A percentile compares a stretch with the other conserved stretches of the same genome.
Evolutionary conservation across 2,888 invertebrate species (phyloP).

Genomic region (Sphaeridia pumilis): DNA sequence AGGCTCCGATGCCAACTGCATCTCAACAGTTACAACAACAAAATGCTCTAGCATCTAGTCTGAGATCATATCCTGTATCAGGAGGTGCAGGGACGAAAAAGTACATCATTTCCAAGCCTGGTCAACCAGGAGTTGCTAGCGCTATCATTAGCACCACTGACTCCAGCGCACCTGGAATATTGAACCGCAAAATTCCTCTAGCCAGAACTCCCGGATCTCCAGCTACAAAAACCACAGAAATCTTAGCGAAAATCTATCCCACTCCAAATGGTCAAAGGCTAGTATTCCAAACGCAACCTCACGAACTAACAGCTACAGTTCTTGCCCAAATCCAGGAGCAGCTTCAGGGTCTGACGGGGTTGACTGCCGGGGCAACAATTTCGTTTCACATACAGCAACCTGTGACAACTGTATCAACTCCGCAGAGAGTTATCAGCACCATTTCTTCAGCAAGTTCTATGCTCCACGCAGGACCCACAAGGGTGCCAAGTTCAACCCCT

Average conservation of each 20-base stretch:
- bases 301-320: slow-evolving; percentile 13
- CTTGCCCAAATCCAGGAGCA: slow-evolving; percentile 15
- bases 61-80: slow-evolving; percentile 12
- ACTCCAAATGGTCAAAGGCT: slow-evolving; percentile 11
- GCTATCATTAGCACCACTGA: slow-evolving; percentile 32
- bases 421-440: not conserved
- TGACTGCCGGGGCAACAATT: slow-evolving; percentile 5
- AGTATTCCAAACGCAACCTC: slow-evolving; percentile 9
- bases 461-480: slow-evolving; percentile 43
- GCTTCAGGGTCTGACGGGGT: slow-evolving; percentile 10
- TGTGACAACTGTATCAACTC: not conserved
- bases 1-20: slow-evolving; percentile 38
- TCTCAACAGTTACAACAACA: slow-evolving; percentile 32
- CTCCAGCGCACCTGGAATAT: slow-evolving; percentile 14
- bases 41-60: slow-evolving; percentile 20
- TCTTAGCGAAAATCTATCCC: slow-evolving; percentile 11
- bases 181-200: slow-evolving; percentile 19
- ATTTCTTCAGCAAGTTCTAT: not conserved
- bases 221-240: slow-evolving; percentile 8
- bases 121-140: slow-evolving; percentile 39
- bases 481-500: slow-evolving; percentile 36
- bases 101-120: slow-evolving; percentile 16
- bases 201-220: slow-evolving; percentile 1
- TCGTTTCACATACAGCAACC: slow-evolving; percentile 14
- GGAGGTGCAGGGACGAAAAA: slow-evolving; percentile 12